Evolutionary conservation across 2,888 invertebrate species (phyloP), one percentile per base, ranked within the genome.

Genomic region (Catonia carolina): DNA sequence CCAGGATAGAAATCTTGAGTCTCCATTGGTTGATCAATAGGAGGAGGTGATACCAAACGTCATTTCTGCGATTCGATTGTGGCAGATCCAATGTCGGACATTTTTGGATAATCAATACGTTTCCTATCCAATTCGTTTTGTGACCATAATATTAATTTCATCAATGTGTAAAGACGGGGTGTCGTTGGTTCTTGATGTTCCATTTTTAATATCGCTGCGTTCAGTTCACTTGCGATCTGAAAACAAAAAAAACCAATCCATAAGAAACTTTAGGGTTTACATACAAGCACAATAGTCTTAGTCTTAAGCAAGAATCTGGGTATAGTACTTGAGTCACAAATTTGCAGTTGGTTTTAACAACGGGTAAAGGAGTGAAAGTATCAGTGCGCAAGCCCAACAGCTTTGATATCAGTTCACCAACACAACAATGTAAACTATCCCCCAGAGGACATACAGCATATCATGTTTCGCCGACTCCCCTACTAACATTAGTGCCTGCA

Each of bases 191-290:
- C 91, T 70, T 88, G 85, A 68, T 93, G 89, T 71, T 97, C 95
- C 77, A 89, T 88, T 71, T 93, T 90, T 54, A 98, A 76, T 66
- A 98, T 95, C n/a, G 97, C 96, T 49, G 96, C 92, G 74, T 98
- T 98, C 15, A 98, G 78, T 76, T 97, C 96, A 76, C 95, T 95
- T 18, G 97, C 97, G 69, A 97, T 89, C 89, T 89, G 39, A 23
- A 58, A 60, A 58, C 23, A 37, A 14, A 37, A 37, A 37, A 37
- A 8, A 37, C 37, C 8, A 8, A 10, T 18, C 12, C 6, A 4
- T n/a, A 15, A 17, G 5, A 18, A 49, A n/a, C n/a, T n/a, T n/a
- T n/a, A n/a, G n/a, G n/a, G n/a, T n/a, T n/a, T n/a, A n/a, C n/a
- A n/a, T n/a, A n/a, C n/a, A n/a, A n/a, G n/a, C n/a, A n/a, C n/a